Evolutionary conservation across 2,888 invertebrate genomes (phyloP), one percentile per base, ranked within the genome.

Genomic region (Euclidia mi): DNA sequence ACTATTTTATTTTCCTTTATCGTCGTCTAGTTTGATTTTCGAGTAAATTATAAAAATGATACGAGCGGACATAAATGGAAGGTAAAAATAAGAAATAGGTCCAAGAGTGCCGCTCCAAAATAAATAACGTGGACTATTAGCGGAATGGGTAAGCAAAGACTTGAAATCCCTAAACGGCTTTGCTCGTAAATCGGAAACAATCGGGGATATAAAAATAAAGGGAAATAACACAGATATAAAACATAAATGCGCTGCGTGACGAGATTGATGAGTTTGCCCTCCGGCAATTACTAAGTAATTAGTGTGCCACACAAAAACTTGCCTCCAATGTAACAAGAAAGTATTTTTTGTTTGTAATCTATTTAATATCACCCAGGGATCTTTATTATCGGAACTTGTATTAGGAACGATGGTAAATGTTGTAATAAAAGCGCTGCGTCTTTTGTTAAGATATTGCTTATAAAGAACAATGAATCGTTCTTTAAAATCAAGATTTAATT

Each of bases 61-160:
- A 47, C 11, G 37, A 34, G 17, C 42, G 55, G 42, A 57, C 55
- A 70, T 62, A 46, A 71, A 25, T 25, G 20, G 20, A 25, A 25
- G 20, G 20, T 25, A 25, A 25, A n/a, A 25, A 72, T 66, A 61
- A 69, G 63, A 68, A 57, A 71, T 57, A 77, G 70, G 76, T 74
- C 60, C 62, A 55, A 66, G 61, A 61, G 48, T 45, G 1, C 17
- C n/a, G 35, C 31, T 46, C 53, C 48, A 59, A 72, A 79, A 81
- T 75, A 79, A 79, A 83, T 75, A 76, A 72, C 65, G 64, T 49
- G 40, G 65, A 51, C 55, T 70, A 74, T 74, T 76, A 73, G 70
- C 70, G 63, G 68, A 79, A 80, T 74, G 68, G 66, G 67, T 72
- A 71, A 79, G 67, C 70, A 76, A 74, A 68, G 61, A 67, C 69